A percentile compares a stretch with the other conserved stretches of the same genome.
Evolutionary conservation across 2,888 invertebrate species (phyloP).

Genomic region (Axea sp.): DNA sequence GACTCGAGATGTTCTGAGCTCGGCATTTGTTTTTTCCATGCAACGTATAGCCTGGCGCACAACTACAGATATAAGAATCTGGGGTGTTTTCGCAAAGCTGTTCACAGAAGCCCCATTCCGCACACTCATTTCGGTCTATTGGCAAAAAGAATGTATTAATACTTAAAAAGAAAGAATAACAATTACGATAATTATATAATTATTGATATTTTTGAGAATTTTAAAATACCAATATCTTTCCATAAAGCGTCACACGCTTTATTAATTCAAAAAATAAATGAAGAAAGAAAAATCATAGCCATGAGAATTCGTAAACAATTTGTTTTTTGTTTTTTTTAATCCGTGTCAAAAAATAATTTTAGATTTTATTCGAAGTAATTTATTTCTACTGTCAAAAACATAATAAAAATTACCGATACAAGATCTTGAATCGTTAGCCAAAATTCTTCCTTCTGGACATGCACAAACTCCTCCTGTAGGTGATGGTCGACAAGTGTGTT

Average conservation of each 20-base stretch:
- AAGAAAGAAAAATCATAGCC: no score
- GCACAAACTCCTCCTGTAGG: constrained; percentile 93
- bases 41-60: constrained; percentile 88
- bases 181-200: no score
- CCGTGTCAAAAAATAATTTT: no score
- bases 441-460: constrained; percentile 91
- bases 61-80: constrained; percentile 91
- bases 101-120: constrained; percentile 96
- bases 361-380: no score
- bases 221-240: no score
- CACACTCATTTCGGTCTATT: constrained; percentile 93
- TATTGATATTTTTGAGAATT: no score
- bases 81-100: constrained; percentile 95
- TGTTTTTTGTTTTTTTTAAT: no score
- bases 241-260: no score
- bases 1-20: constrained; percentile 81
- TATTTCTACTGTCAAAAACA: no score
- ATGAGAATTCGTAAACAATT: no score
- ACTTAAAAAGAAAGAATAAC: not conserved
- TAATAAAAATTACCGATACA: constrained; percentile 83
- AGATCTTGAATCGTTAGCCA: constrained; percentile 90
- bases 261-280: no score
- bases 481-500: constrained; percentile 94
- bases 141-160: not conserved
- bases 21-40: constrained; percentile 84